Evolutionary conservation across 2,797 vertebrate species (phyloP), one percentile per base, ranked within the genome.

Genomic region (Brachymystax lenok): DNA sequence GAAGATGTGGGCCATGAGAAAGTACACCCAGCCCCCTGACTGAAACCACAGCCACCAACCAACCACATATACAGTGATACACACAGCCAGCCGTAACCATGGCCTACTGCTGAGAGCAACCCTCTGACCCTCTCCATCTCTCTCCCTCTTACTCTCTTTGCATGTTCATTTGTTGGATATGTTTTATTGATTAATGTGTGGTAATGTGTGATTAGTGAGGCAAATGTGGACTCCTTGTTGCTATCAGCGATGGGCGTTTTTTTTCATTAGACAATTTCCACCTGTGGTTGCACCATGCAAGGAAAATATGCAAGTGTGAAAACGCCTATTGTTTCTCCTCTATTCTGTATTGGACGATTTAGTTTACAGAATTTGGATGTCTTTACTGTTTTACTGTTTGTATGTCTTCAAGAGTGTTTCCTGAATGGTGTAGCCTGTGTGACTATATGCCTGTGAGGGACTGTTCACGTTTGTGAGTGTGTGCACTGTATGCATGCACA

Each of bases 1-100:
- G 72, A 83, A 77, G 85, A 78, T 83, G 84, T 50, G 79, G 82
- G 72, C 84, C 82, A 90, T 92, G 92, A 89, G 92, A 93, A 93
- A 89, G 81, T 89, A 85, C 82, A 19, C 74, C 74, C 74, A 61
- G 52, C 82, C 76, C 77, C 73, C 68, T 61, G 71, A 83, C 64
- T 83, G 78, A 86, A 87, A 90, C 90, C 88, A 68, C 82, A 70
- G 64, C 3, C 2, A 81, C 68, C 74, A 28, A 71, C 69, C 78
- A 74, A 59, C 78, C 76, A n/a, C 79, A 80, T 66, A 21, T 5
- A 70, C 52, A 71, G 67, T 71, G 61, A 66, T 51, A 73, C 76
- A 79, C 82, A 80, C 63, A 83, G 8, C 7, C 12, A 71, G 28
- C 76, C 19, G 77, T 72, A 63, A 24, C 77, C 76, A 69, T 1